Evolutionary conservation across 2,888 invertebrate species (phyloP).

Genomic region (Cephalotes varians): DNA sequence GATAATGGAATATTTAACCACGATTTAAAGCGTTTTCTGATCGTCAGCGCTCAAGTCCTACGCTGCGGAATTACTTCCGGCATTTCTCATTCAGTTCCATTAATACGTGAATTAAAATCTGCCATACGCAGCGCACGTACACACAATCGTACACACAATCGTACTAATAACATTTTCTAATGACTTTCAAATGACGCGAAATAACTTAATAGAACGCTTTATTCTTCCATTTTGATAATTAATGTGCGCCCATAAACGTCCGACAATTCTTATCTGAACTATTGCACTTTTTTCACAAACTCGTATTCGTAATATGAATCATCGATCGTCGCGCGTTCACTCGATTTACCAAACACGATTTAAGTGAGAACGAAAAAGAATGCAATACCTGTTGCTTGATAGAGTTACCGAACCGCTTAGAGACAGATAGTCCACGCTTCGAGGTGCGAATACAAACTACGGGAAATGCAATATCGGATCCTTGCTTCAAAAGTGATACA

Average conservation of each 20-base stretch:
- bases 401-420: conserved; percentile 56
- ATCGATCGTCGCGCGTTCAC: conserved; percentile 60
- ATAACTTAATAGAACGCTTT: neutral
- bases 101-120: conserved; percentile 38
- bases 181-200: conserved; percentile 1
- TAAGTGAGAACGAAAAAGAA: conserved; percentile 57
- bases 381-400: conserved; percentile 70
- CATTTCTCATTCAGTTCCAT: conserved; percentile 45
- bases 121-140: neutral
- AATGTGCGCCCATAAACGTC: neutral
- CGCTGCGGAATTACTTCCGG: conserved; percentile 44
- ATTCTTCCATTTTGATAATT: neutral
- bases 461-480: too few relatives aligned
- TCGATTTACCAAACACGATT: conserved; percentile 52
- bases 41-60: conserved; percentile 8
- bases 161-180: neutral
- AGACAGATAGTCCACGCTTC: conserved; percentile 37
- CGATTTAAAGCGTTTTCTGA: conserved; percentile 61
- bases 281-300: neutral
- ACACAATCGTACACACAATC: conserved; percentile 13
- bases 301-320: conserved; percentile 57
- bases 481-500: too few relatives aligned
- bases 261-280: neutral
- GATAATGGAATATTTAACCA: conserved; percentile 58
- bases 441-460: neutral